Evolutionary conservation across 2,797 vertebrate species (phyloP), one percentile per base, ranked within the genome.

Genomic region (Melanotaenia maccullochi): DNA sequence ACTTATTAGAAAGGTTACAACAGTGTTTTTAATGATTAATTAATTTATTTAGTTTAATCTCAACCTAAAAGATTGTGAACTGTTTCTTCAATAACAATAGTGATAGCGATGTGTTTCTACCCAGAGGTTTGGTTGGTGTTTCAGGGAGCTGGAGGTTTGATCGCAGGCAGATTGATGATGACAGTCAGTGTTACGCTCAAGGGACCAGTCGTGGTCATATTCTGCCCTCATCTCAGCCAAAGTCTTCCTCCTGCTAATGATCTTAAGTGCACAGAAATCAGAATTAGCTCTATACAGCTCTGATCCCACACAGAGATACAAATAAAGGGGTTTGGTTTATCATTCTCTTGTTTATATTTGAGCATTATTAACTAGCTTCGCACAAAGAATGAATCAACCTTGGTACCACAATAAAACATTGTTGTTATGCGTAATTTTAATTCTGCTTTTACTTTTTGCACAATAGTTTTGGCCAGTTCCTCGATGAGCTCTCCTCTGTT

Each of bases 401-500:
- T 6, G 65, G 36, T n/a, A 35, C 14, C 18, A 30, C 1, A 9
- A 68, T 49, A 61, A 42, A 61, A 66, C 44, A 66, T 54, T 33
- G 44, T 35, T 54, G 9, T 3, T 30, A 0, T 32, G 9, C 20
- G 32, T 35, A 66, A 14, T 1, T 1, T 20, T 33, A 33, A 18
- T 38, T 30, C 44, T 33, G 3, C 3, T 44, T 70, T 74, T 71
- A 99, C 97, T 93, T 98, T 98, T 75, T 97, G 95, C 72, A 98
- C 91, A 11, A 99, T 98, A 18, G 96, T 97, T 59, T 95, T 94
- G 68, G 97, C 95, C 75, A 99, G 93, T 70, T 98, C 97, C 84
- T 98, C 95, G 3, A 96, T 93, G 76, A 99, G 94, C 83, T 99
- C 96, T 67, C 93, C 95, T 87, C 95, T 95, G 93, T 99, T 96